Conservation (phyloP, 35 echinoderm and acorn worm genomes). For the Anneissia japonica region DNA sequence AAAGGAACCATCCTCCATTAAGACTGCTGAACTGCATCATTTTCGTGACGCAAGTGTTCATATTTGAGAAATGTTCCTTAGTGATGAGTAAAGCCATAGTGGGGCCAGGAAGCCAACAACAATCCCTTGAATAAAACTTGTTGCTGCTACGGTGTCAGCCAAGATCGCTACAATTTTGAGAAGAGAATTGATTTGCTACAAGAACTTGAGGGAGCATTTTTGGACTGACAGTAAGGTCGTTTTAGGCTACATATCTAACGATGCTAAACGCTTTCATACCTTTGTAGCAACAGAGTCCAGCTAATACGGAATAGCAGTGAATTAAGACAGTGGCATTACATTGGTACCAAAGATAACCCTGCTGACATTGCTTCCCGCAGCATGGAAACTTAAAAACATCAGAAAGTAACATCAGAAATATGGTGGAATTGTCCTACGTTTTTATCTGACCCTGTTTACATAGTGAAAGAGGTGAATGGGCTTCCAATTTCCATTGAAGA, state of each 20-base stretch:
- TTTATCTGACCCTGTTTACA: background rate
- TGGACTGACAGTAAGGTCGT: too few species aligned
- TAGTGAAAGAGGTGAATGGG: background rate
- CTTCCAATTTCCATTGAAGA: too few species aligned
- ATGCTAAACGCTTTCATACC: conserved; percentile 36
- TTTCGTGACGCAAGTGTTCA: conserved; percentile 58
- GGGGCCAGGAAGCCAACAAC: conserved; percentile 30
- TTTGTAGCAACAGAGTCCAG: conserved; percentile 58
- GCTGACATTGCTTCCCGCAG: conserved; percentile 31
- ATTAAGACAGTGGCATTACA: conserved; percentile 41
- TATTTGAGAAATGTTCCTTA: conserved; percentile 24
- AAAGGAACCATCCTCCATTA: too few species aligned
- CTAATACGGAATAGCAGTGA: conserved; percentile 9
- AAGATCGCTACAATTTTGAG: too few species aligned
- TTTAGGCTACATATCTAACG: too few species aligned
- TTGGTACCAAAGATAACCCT: conserved; percentile 35
- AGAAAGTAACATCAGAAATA: background rate
- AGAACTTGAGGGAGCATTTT: too few species aligned
- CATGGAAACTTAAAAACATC: too few species aligned
- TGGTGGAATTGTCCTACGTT: background rate
- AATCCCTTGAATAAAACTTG: conserved; percentile 51
- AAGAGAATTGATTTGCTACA: too few species aligned
- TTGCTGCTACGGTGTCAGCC: conserved; percentile 34
- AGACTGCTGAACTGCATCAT: conserved; percentile 60
- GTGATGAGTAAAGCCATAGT: conserved; percentile 55